Evolutionary conservation across 2,888 invertebrate species (phyloP).

Genomic region (Chymomyza procnemis): DNA sequence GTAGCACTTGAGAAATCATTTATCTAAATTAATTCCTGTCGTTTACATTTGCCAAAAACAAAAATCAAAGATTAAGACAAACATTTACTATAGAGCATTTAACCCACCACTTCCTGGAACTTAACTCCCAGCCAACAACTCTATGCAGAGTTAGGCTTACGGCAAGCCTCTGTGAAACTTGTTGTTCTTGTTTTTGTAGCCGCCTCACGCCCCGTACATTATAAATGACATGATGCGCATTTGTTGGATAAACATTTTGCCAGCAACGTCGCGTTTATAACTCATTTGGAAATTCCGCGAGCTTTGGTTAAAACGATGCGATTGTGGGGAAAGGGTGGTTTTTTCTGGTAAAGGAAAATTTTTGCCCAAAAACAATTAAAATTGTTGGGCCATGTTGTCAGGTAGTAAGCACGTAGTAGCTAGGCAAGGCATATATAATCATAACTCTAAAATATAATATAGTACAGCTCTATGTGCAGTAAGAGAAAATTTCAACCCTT

Average conservation of each 20-base stretch:
- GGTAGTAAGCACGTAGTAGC: conserved; percentile 32
- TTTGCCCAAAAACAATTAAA: conserved; percentile 73
- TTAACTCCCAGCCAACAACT: conserved; percentile 29
- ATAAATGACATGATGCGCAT: conserved; percentile 74
- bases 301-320: conserved; percentile 15
- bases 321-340: conserved; percentile 30
- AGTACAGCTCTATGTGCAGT: background rate
- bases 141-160: background rate
- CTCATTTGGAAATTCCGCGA: conserved; percentile 76
- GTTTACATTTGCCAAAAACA: conserved; percentile 78
- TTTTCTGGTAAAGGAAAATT: conserved; percentile 19
- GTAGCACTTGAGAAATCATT: conserved; percentile 77
- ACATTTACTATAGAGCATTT: conserved; percentile 70
- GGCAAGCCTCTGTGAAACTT: background rate
- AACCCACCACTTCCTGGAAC: conserved; percentile 29
- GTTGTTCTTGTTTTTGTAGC: background rate
- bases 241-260: conserved; percentile 53
- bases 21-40: conserved; percentile 80
- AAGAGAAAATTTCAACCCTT: conserved; percentile 30
- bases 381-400: conserved; percentile 44
- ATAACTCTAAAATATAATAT: conserved; percentile 39
- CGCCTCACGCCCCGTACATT: conserved; percentile 38
- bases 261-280: conserved; percentile 69
- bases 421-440: conserved; percentile 32
- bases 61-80: conserved; percentile 79